These are phyloP conservation scores for Plecotus auritus DNA, from an alignment of 2,113 vertebrate species.

Conservation along the genomic window DNA sequence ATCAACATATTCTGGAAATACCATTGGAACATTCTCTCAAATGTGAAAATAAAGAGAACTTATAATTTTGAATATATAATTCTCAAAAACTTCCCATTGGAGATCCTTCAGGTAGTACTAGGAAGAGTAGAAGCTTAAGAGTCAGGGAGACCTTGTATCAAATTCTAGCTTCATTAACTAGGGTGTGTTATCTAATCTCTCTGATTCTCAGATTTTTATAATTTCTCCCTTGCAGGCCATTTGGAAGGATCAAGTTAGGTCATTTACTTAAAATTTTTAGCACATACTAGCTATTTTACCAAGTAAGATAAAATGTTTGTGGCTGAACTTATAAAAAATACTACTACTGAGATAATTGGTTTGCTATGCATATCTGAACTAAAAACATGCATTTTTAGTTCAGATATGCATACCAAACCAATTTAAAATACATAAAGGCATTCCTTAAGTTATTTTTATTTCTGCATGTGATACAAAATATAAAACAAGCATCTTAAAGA, in stretches of 20 bases:
- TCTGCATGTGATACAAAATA: conserved; percentile 37
- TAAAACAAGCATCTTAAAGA: conserved; percentile 36
- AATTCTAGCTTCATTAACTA: not conserved
- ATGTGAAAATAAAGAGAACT: not conserved
- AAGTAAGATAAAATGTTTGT: not conserved
- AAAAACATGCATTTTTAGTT: not conserved
- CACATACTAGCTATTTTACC: conserved; percentile 6
- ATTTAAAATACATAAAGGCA: conserved; percentile 44
- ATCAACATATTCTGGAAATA: not conserved
- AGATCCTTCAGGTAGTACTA: not conserved
- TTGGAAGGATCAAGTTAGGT: not conserved
- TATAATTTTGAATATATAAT: not conserved
- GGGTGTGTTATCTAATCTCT: not conserved
- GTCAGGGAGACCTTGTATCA: not conserved
- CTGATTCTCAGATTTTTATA: not conserved
- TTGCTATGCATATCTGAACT: too few species aligned
- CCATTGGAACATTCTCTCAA: not conserved
- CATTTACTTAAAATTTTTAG: not conserved
- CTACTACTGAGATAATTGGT: not conserved
- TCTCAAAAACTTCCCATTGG: not conserved
- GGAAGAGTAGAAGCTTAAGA: not conserved
- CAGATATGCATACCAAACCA: not conserved
- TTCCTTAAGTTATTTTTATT: conserved; percentile 43
- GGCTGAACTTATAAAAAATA: not conserved
- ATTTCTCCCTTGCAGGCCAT: not conserved